These are phyloP conservation scores for Meloe dianella DNA, from an alignment of 2,888 invertebrate genomes.

Conservation along the genomic window DNA sequence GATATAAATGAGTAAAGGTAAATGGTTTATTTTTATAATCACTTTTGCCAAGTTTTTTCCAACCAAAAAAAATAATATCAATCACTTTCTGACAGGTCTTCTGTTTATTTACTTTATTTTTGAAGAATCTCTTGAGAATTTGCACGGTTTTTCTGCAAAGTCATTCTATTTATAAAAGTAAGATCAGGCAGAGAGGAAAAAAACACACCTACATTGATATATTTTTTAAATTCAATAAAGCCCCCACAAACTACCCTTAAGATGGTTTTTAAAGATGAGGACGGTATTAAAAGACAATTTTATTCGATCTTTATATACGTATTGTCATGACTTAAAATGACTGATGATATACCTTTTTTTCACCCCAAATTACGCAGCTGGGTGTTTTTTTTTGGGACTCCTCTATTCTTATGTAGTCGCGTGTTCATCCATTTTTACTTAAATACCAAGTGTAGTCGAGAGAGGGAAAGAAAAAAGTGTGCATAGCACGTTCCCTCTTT, in stretches of 20 bases:
- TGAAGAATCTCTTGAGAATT: constrained; percentile 11
- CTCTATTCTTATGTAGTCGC: background rate
- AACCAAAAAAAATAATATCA: background rate
- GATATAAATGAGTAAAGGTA: background rate
- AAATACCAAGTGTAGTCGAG: background rate
- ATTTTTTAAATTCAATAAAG: constrained; percentile 11
- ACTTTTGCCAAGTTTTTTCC: too few relatives aligned
- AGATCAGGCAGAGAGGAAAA: background rate
- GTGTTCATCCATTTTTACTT: constrained; percentile 1
- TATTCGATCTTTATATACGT: constrained; percentile 12
- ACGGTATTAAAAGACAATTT: constrained; percentile 21
- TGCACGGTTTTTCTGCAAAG: constrained; percentile 8
- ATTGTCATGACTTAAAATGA: constrained; percentile 7
- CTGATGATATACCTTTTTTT: constrained; percentile 11
- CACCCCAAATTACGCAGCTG: constrained; percentile 7
- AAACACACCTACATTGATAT: constrained; percentile 6
- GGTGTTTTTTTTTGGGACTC: background rate
- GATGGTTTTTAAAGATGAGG: constrained; percentile 24
- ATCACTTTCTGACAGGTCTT: background rate
- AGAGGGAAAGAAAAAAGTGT: constrained; percentile 26
- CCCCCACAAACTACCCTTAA: constrained; percentile 25
- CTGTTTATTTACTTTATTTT: constrained; percentile 9
- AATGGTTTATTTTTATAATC: background rate
- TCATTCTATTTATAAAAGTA: constrained; percentile 2
- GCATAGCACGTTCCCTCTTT: constrained; percentile 26